Conservation (phyloP, 2,797 vertebrate species). For the Acipenser oxyrinchus region DNA sequence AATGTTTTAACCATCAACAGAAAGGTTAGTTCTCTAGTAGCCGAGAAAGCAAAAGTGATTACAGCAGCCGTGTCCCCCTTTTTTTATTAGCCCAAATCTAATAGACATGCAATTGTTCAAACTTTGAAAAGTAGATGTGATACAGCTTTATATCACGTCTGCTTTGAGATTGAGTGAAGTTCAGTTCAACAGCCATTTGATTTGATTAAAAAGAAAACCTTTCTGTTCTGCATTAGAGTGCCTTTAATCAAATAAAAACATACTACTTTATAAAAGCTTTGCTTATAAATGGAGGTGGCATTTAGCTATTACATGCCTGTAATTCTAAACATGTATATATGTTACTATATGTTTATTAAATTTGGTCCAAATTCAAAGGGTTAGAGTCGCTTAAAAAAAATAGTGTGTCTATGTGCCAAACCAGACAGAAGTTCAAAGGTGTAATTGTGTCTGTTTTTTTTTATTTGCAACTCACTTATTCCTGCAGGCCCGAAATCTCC, state of each 20-base stretch:
- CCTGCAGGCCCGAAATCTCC: not conserved
- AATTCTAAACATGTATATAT: not conserved
- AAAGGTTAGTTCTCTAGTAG: slow-evolving; percentile 46
- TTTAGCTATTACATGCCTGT: not conserved
- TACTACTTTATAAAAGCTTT: slow-evolving; percentile 10
- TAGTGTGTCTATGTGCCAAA: slow-evolving; percentile 38
- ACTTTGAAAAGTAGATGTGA: not conserved
- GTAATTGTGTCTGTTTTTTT: slow-evolving; percentile 39
- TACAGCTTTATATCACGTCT: slow-evolving; percentile 6
- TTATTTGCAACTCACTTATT: slow-evolving; percentile 31
- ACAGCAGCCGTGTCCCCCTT: not conserved
- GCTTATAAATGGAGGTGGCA: not conserved
- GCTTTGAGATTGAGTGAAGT: not conserved
- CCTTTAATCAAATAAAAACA: slow-evolving; percentile 23
- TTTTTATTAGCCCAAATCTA: slow-evolving; percentile 17
- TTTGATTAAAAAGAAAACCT: slow-evolving; percentile 23
- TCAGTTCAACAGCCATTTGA: slow-evolving; percentile 16
- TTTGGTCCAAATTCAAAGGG: too few relatives aligned
- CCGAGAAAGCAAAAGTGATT: slow-evolving; percentile 37
- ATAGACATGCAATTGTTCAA: slow-evolving; percentile 12
- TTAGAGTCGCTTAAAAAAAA: slow-evolving; percentile 21
- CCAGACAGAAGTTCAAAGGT: slow-evolving; percentile 45
- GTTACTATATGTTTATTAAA: too few relatives aligned
- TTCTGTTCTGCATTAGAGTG: slow-evolving; percentile 17
- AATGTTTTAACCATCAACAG: slow-evolving; percentile 39